phyloP scores from a whole-genome alignment of 1,140 invertebrate genomes.

The Melanaphis sacchari region DNA sequence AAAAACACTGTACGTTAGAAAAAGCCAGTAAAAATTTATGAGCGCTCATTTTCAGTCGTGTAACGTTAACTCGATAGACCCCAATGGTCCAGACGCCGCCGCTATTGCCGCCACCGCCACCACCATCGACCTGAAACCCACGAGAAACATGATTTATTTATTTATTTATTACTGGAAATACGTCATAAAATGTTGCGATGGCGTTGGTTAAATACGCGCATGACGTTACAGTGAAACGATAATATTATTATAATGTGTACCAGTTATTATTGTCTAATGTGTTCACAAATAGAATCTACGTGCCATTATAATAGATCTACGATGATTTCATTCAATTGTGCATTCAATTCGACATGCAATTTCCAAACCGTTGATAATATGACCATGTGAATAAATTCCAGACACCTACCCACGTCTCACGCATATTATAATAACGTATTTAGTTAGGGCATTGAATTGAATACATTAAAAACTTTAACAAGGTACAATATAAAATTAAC shows the following conservation, averaged over 20 bases:
- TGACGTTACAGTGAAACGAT: not conserved
- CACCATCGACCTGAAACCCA: not conserved
- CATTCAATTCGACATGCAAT: no score
- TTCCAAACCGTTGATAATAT: no score
- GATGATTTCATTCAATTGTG: no score
- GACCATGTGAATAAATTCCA: no score
- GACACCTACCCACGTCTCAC: no score
- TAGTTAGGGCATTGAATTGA: no score
- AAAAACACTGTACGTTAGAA: slow-evolving; percentile 27
- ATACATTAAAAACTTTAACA: no score
- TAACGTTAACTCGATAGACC: slow-evolving; percentile 35
- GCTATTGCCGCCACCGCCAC: no score
- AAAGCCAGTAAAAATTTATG: slow-evolving; percentile 49
- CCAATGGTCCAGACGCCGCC: not conserved
- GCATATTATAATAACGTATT: no score
- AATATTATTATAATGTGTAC: not conserved
- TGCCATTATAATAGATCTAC: not conserved
- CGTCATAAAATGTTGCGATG: not conserved
- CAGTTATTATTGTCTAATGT: not conserved
- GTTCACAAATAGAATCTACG: not conserved
- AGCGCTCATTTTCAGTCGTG: slow-evolving; percentile 34
- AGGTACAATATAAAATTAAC: no score
- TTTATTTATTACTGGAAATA: slow-evolving; percentile 12
- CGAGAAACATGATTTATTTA: not conserved
- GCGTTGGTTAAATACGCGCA: not conserved